Conservation (phyloP, 2,797 vertebrate species). For the Melanitta fusca region DNA sequence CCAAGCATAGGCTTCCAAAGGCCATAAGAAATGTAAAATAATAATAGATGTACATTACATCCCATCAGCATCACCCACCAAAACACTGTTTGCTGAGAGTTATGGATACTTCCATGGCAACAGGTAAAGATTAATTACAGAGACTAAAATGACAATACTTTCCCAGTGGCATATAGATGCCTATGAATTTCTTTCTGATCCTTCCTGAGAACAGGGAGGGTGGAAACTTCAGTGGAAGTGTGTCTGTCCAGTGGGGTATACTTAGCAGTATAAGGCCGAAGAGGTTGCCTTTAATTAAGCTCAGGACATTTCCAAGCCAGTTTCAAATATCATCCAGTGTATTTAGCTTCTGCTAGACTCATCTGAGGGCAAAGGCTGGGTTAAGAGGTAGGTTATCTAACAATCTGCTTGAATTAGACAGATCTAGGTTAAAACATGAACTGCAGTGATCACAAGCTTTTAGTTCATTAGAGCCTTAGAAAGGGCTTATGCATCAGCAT, state of each 20-base stretch:
- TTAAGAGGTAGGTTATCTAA: background rate
- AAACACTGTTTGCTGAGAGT: background rate
- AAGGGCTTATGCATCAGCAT: background rate
- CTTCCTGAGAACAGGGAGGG: background rate
- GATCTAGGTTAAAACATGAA: background rate
- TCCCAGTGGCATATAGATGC: background rate
- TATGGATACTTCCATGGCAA: background rate
- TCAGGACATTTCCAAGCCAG: background rate
- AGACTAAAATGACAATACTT: background rate
- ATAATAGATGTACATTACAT: background rate
- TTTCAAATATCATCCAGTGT: background rate
- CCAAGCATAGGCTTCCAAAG: conserved; percentile 7
- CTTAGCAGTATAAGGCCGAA: background rate
- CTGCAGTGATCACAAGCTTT: background rate
- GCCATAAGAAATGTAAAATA: background rate
- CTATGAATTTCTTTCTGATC: background rate
- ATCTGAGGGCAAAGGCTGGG: background rate
- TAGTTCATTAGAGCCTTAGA: background rate
- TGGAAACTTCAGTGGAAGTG: conserved; percentile 1
- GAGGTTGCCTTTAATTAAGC: background rate
- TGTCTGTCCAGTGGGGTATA: background rate
- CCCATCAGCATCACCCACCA: background rate
- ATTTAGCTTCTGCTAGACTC: background rate
- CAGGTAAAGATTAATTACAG: background rate
- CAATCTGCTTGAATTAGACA: background rate